Evolutionary conservation across 2,113 vertebrate genomes (phyloP).

Genomic region (Tinamus guttatus): DNA sequence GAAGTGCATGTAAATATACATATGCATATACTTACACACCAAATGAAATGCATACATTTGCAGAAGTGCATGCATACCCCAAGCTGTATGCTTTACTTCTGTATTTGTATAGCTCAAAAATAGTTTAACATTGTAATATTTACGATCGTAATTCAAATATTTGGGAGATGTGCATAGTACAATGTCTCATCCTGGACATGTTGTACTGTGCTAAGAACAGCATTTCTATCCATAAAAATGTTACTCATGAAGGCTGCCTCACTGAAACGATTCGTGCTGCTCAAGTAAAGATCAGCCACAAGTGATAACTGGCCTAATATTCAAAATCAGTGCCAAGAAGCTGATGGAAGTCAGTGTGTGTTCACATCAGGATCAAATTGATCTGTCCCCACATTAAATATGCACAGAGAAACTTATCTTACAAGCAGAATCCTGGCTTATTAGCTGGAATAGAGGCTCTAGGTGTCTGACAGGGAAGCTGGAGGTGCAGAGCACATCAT

Average conservation of each 20-base stretch:
- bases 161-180: background rate
- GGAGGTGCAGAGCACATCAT: background rate
- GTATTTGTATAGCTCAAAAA: background rate
- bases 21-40: rapidly evolving
- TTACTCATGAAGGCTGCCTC: background rate
- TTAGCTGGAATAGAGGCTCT: background rate
- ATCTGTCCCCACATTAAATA: background rate
- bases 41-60: background rate
- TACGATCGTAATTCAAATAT: background rate
- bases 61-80: background rate
- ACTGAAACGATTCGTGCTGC: rapidly evolving
- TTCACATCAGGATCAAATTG: background rate
- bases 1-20: background rate
- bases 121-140: background rate
- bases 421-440: background rate
- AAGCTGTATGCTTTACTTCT: background rate
- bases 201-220: background rate
- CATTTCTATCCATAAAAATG: background rate
- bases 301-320: background rate
- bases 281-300: background rate
- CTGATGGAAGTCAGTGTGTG: background rate
- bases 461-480: background rate
- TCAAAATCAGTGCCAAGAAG: background rate
- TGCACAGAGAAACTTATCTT: background rate
- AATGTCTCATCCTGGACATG: rapidly evolving